Evolutionary conservation across 2,888 invertebrate species (phyloP), one percentile per base, ranked within the genome.

Genomic region (Dendrolimus houi): DNA sequence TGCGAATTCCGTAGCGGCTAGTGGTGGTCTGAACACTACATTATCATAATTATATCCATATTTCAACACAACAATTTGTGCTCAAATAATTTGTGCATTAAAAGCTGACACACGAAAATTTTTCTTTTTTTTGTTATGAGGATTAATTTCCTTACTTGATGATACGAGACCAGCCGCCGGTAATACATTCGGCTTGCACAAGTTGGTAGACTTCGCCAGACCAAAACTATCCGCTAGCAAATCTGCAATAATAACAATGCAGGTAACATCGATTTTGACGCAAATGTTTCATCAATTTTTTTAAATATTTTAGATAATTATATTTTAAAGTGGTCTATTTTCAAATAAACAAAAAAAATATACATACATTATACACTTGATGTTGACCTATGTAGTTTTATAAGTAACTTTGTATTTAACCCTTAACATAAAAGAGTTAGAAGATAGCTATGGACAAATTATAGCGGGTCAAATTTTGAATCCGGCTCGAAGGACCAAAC

Each of bases 211-310:
- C 81, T 83, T 84, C 77, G 75, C 72, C 74, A 85, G 78, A 72
- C 85, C 84, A 75, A 86, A 87, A 82, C 86, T 86, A 77, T 84
- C 86, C 69, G 87, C 85, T 77, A 86, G 75, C 72, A 85, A 77
- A 82, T 86, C 86, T 87, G 86, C 67, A 85, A 85, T 70, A 69
- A 42, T 53, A 75, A 71, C 69, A 71, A 67, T 68, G 70, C 70
- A 70, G 66, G 69, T 74, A 1, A 41, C 9, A 14, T 29, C 29
- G 29, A 29, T 29, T 29, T 29, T 29, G 29, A 29, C 29, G 29
- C 29, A 29, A 29, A 29, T 29, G 29, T 3, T 29, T 29, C 3
- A 6, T 29, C 29, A 29, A 2, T 17, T 29, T 17, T 17, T 29
- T 29, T 29, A 29, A 29, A 29, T 3, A 29, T 29, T 29, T 29